Percentiles rank a stretch among this genome's conserved stretches.
Conservation (phyloP, 2,888 invertebrate genomes). For the Tridacna gigas region DNA sequence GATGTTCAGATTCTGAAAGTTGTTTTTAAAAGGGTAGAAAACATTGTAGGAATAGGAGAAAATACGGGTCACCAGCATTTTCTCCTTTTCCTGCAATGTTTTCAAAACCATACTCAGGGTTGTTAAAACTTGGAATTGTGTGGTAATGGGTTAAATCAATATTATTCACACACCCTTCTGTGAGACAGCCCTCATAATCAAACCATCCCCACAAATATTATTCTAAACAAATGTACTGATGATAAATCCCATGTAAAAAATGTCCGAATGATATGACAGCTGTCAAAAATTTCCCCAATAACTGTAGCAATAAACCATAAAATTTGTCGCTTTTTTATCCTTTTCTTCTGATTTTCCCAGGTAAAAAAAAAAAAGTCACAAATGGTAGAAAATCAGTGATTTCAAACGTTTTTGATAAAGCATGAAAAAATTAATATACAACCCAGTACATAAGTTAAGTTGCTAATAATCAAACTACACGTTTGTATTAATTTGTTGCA, state of each 20-base stretch:
- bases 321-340: slow-evolving; percentile 5
- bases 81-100: background rate
- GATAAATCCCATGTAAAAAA: background rate
- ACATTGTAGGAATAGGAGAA: background rate
- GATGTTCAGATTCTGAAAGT: no score
- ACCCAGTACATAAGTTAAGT: no score
- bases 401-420: no score
- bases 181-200: background rate
- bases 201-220: slow-evolving; percentile 13
- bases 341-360: background rate
- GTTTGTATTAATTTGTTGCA: no score
- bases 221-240: slow-evolving; percentile 15
- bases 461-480: no score
- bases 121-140: no score
- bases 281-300: slow-evolving; percentile 1
- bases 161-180: slow-evolving; percentile 6
- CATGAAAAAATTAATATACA: no score
- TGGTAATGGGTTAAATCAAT: background rate
- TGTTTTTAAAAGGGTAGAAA: no score
- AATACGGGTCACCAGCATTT: background rate
- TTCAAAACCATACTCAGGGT: no score
- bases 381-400: no score
- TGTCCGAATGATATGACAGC: slow-evolving; percentile 6
- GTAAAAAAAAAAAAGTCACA: no score
- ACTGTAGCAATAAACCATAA: slow-evolving; percentile 8